phyloP scores from a whole-genome alignment of 2,797 vertebrate genomes.

The Sciaenops ocellatus region DNA sequence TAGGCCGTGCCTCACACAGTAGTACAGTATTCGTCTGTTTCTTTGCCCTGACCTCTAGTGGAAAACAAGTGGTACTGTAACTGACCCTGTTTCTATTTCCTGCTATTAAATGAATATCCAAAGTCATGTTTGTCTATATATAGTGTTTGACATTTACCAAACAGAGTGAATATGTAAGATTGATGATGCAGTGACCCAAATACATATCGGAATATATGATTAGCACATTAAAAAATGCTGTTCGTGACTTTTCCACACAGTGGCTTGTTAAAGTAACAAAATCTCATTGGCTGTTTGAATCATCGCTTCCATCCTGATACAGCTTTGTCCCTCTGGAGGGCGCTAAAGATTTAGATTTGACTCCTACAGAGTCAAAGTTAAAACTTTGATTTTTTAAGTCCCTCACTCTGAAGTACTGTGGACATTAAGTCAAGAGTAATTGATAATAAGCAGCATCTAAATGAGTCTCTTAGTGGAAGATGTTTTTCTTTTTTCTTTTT shows the following conservation, averaged over 20 bases:
- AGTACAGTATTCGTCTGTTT: slow-evolving; percentile 34
- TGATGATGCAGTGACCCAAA: neutral
- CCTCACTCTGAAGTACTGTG: neutral
- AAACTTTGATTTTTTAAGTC: neutral
- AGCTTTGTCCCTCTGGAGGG: slow-evolving; percentile 60
- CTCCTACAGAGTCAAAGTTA: neutral
- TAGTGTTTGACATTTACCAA: neutral
- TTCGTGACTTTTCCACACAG: neutral
- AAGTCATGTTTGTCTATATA: neutral
- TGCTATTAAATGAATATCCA: neutral
- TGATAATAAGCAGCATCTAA: neutral
- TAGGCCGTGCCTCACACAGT: neutral
- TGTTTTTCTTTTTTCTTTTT: neutral
- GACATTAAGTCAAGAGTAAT: neutral
- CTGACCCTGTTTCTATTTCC: neutral
- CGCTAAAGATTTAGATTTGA: slow-evolving; percentile 42
- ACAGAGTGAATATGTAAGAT: neutral
- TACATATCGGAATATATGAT: neutral
- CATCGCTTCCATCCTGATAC: neutral
- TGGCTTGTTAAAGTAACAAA: neutral
- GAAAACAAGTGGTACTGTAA: slow-evolving; percentile 31
- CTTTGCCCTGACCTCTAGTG: slow-evolving; percentile 75
- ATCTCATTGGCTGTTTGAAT: slow-evolving; percentile 3
- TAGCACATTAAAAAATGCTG: neutral
- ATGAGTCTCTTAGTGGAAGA: neutral